These are phyloP conservation scores for Atrina japonica DNA, from an alignment of 2,888 invertebrate genomes.

Conservation along the genomic window DNA sequence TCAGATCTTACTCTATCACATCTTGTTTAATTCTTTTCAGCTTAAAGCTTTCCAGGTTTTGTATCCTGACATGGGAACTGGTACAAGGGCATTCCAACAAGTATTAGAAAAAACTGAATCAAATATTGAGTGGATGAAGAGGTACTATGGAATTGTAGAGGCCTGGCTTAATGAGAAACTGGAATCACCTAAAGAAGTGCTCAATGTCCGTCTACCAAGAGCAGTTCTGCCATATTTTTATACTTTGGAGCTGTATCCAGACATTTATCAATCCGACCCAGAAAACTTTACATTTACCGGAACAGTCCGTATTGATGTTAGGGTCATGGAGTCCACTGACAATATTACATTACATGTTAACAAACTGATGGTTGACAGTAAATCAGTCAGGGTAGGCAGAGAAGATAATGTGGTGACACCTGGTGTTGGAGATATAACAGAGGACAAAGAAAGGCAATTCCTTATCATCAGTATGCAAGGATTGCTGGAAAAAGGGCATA, in stretches of 20 bases:
- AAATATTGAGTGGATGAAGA: slow-evolving; percentile 91
- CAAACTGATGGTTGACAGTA: slow-evolving; percentile 82
- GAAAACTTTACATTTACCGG: slow-evolving; percentile 58
- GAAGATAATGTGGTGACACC: neutral
- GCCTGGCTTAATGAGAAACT: slow-evolving; percentile 85
- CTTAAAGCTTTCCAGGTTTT: slow-evolving; percentile 43
- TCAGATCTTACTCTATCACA: neutral
- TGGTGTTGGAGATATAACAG: neutral
- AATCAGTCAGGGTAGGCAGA: slow-evolving; percentile 1
- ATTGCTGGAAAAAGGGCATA: slow-evolving; percentile 35
- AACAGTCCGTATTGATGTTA: slow-evolving; percentile 50
- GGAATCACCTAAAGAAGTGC: too few species aligned
- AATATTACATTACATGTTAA: slow-evolving; percentile 89
- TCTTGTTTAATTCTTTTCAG: slow-evolving; percentile 31
- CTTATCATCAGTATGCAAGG: slow-evolving; percentile 48
- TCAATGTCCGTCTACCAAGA: slow-evolving; percentile 54
- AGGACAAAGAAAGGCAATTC: slow-evolving; percentile 41
- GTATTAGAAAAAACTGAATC: slow-evolving; percentile 89
- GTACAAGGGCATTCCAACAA: slow-evolving; percentile 88
- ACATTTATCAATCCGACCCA: slow-evolving; percentile 60
- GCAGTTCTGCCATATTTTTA: slow-evolving; percentile 59
- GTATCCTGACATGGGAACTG: slow-evolving; percentile 84
- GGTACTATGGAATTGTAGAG: slow-evolving; percentile 87
- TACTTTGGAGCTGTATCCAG: slow-evolving; percentile 60
- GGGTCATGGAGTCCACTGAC: slow-evolving; percentile 80